These are phyloP conservation scores for Parazoanthus atlanticus DNA, from an alignment of 92 coral and sea anemone species.

Conservation along the genomic window DNA sequence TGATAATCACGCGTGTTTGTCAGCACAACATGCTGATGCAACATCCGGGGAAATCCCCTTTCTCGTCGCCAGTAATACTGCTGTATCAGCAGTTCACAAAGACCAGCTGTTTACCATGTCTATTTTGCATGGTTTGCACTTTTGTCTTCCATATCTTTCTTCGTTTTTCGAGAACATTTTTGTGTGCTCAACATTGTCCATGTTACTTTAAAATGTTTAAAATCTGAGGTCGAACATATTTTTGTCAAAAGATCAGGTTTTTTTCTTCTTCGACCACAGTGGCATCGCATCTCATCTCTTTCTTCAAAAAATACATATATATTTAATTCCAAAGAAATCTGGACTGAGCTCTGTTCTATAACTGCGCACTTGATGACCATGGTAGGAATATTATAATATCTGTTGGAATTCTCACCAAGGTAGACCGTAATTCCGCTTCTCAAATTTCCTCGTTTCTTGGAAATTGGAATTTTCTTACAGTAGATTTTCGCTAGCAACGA, in stretches of 20 bases:
- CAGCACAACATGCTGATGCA: background rate
- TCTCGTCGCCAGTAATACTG: background rate
- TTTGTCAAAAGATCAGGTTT: background rate
- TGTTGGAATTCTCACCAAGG: background rate
- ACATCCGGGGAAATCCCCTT: conserved; percentile 24
- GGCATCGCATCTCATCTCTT: too few relatives aligned
- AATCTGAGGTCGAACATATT: background rate
- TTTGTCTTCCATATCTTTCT: too few relatives aligned
- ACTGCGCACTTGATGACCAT: background rate
- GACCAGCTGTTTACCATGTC: background rate
- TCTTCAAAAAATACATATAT: too few relatives aligned
- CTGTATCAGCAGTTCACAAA: background rate
- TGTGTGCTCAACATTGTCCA: too few relatives aligned
- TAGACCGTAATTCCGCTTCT: background rate
- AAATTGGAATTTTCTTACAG: background rate
- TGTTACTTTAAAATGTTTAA: too few relatives aligned
- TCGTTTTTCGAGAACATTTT: too few relatives aligned
- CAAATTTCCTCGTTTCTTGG: background rate
- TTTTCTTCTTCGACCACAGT: too few relatives aligned
- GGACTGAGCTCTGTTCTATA: background rate
- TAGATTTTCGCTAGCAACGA: background rate
- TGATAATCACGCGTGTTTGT: too few relatives aligned
- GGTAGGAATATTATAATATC: background rate
- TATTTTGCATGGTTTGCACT: background rate
- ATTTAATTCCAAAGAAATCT: too few relatives aligned